A percentile compares a stretch with the other conserved stretches of the same genome.
These are phyloP conservation scores for Esperia sulphurella DNA, from an alignment of 2,888 invertebrate species.

Conservation along the genomic window DNA sequence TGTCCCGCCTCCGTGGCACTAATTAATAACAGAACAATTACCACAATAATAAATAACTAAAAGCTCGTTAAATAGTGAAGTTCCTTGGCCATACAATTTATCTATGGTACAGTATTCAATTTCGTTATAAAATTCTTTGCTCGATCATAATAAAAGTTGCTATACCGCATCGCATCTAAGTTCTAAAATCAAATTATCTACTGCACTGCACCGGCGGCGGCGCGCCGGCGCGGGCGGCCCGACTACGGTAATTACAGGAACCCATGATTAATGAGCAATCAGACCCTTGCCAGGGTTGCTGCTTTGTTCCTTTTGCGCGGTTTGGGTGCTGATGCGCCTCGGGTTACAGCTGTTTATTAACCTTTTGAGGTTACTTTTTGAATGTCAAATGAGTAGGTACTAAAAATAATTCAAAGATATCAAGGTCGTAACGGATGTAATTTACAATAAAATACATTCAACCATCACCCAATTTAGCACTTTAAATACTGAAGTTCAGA, in stretches of 20 bases:
- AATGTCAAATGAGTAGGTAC: constrained; percentile 2
- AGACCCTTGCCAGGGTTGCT: constrained; percentile 33
- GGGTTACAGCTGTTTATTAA: constrained; percentile 4
- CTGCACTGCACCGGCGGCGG: constrained; percentile 18
- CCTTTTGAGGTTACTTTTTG: constrained; percentile 1
- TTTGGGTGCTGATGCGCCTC: neutral
- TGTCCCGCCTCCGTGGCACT: too few relatives aligned
- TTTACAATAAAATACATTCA: too few relatives aligned
- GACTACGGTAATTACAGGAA: constrained; percentile 49
- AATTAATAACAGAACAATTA: too few relatives aligned
- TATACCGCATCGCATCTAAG: constrained; percentile 31
- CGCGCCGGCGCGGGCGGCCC: constrained; percentile 48
- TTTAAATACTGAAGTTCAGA: too few relatives aligned
- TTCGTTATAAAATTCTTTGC: too few relatives aligned
- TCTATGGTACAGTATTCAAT: too few relatives aligned
- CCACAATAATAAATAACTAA: too few relatives aligned
- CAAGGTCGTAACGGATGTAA: neutral
- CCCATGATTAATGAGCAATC: constrained; percentile 73
- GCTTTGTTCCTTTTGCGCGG: constrained; percentile 1
- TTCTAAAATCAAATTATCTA: constrained; percentile 62
- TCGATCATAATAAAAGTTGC: constrained; percentile 18
- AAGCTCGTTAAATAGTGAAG: too few relatives aligned
- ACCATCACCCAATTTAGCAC: too few relatives aligned
- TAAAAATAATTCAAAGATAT: neutral
- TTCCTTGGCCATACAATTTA: too few relatives aligned